These are phyloP conservation scores for Xiphias gladius DNA, from an alignment of 2,113 vertebrate species.

Conservation along the genomic window DNA sequence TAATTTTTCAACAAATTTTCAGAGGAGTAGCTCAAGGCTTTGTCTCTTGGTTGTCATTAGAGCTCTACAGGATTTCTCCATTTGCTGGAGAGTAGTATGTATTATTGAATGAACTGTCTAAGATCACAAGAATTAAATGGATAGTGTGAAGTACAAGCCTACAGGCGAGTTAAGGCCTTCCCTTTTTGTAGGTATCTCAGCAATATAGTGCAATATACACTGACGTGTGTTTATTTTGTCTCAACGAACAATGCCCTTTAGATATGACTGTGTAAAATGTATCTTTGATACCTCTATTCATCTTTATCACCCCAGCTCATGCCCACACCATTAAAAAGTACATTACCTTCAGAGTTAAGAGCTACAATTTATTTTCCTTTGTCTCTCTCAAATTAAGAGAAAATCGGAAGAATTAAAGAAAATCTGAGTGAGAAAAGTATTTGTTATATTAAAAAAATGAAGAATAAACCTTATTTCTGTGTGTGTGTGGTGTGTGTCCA, in stretches of 20 bases:
- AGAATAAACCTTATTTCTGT: neutral
- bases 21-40: constrained; percentile 17
- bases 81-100: neutral
- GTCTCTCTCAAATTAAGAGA: neutral
- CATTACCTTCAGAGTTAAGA: neutral
- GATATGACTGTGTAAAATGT: constrained; percentile 25
- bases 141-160: neutral
- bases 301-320: constrained; percentile 15
- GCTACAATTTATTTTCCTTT: neutral
- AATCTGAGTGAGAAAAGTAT: neutral
- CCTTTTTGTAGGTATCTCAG: neutral
- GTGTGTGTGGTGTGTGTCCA: neutral
- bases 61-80: neutral
- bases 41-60: constrained; percentile 6
- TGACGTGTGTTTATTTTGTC: constrained; percentile 11
- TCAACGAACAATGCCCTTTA: constrained; percentile 5
- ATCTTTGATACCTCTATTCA: constrained; percentile 19
- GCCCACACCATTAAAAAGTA: constrained; percentile 25
- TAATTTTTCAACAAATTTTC: constrained; percentile 4
- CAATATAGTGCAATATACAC: neutral
- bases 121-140: constrained; percentile 12
- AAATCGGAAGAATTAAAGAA: neutral
- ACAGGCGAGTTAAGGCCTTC: neutral
- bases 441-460: constrained; percentile 1
- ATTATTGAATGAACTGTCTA: constrained; percentile 20